phyloP scores from a whole-genome alignment of 2,113 vertebrate genomes.

The Aldabrachelys gigantea region DNA sequence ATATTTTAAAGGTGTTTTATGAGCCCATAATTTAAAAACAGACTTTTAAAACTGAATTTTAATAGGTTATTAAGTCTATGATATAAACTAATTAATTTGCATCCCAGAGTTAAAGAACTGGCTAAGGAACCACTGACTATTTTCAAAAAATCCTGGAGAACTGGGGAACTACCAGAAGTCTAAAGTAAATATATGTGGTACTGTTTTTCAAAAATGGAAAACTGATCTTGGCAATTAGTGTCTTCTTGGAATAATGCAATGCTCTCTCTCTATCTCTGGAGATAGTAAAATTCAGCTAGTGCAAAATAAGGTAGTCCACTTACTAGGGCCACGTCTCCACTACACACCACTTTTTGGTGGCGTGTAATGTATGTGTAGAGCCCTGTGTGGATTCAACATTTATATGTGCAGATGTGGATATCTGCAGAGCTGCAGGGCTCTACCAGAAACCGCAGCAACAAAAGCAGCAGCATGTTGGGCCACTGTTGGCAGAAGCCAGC shows the following conservation, averaged over 20 bases:
- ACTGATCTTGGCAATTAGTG: background rate
- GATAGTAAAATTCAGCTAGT: background rate
- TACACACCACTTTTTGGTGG: too few species aligned
- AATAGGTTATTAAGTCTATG: background rate
- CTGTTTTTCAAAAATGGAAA: background rate
- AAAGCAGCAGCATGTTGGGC: too few species aligned
- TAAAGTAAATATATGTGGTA: background rate
- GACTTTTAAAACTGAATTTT: background rate
- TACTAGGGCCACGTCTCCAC: too few species aligned
- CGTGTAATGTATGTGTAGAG: too few species aligned
- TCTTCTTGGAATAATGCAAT: background rate
- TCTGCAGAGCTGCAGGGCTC: too few species aligned
- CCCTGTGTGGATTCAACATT: too few species aligned
- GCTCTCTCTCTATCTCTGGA: background rate
- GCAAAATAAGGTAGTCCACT: too few species aligned
- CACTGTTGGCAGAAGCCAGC: too few species aligned
- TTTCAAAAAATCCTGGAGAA: background rate
- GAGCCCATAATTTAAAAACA: background rate
- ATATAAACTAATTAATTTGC: background rate
- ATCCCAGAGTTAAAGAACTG: background rate
- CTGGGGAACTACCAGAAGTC: background rate
- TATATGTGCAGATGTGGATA: too few species aligned
- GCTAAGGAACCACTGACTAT: background rate
- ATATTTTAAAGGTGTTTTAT: background rate
- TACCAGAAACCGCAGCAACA: too few species aligned